Evolutionary conservation across 2,888 invertebrate species (phyloP).

Genomic region (Campoplex nolae): DNA sequence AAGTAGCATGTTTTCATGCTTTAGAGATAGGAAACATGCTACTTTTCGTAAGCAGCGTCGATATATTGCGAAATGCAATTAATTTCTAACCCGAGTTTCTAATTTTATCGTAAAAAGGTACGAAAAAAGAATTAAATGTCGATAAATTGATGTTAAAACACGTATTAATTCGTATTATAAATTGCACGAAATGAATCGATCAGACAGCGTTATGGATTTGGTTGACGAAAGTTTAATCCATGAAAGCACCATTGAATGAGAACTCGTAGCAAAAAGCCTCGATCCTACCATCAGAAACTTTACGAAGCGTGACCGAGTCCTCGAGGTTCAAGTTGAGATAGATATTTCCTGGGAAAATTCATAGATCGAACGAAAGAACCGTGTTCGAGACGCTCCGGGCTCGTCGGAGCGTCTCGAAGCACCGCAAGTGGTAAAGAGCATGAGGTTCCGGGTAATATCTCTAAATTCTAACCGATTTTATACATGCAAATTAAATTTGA

Average conservation of each 20-base stretch:
- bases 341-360: conserved; percentile 62
- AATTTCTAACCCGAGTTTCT: neutral
- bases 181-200: conserved; percentile 1
- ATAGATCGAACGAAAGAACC: conserved; percentile 48
- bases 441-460: conserved; percentile 55
- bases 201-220: neutral
- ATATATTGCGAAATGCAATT: neutral
- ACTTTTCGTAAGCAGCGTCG: too few species aligned
- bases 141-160: neutral
- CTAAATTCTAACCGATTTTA: conserved; percentile 41
- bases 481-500: conserved; percentile 16
- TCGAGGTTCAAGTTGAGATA: conserved; percentile 1
- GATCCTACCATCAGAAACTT: conserved; percentile 41
- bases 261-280: conserved; percentile 38
- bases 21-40: too few species aligned
- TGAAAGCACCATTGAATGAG: conserved; percentile 15
- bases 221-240: neutral
- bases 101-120: too few species aligned
- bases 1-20: too few species aligned
- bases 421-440: conserved; percentile 51
- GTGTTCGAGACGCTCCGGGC: conserved; percentile 18
- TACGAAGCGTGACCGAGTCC: conserved; percentile 59
- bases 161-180: neutral
- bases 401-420: conserved; percentile 65
- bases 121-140: neutral